These are phyloP conservation scores for Holothuria leucospilota DNA, from an alignment of 53 echinoderm and acorn worm species.

Conservation along the genomic window DNA sequence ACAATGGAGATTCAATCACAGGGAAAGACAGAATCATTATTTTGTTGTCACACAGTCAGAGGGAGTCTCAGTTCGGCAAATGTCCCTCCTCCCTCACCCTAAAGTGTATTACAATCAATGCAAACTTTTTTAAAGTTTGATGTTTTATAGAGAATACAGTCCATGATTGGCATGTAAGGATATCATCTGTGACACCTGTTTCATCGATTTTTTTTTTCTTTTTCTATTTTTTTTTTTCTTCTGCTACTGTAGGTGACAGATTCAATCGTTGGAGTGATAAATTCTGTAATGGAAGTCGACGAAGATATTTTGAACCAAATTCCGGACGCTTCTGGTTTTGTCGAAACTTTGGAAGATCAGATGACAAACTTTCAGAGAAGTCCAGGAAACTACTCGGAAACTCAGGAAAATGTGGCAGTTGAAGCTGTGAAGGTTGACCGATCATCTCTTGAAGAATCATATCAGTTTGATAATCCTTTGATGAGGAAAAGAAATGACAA, in stretches of 20 bases:
- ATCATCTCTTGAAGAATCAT: not conserved
- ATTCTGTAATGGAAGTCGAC: not conserved
- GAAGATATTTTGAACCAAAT: not conserved
- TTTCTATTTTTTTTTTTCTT: too few species aligned
- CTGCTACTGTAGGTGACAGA: not conserved
- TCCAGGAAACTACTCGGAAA: not conserved
- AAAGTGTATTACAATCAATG: too few species aligned
- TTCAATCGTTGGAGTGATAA: not conserved
- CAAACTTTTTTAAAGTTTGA: too few species aligned
- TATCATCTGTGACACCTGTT: too few species aligned
- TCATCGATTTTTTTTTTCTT: too few species aligned
- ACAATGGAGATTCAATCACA: too few species aligned
- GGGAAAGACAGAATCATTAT: too few species aligned
- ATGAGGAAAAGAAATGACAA: not conserved
- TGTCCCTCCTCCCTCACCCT: too few species aligned
- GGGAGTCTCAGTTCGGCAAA: too few species aligned
- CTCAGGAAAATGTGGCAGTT: slow-evolving; percentile 1
- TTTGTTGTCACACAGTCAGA: too few species aligned
- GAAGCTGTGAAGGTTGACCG: not conserved
- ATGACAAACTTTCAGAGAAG: not conserved
- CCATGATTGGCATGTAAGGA: too few species aligned
- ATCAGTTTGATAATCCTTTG: not conserved
- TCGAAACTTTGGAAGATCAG: slow-evolving; percentile 5
- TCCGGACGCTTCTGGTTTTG: not conserved
- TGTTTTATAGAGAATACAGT: too few species aligned